These are phyloP conservation scores for Noctua fimbriata DNA, from an alignment of 2,888 invertebrate genomes.

Conservation along the genomic window DNA sequence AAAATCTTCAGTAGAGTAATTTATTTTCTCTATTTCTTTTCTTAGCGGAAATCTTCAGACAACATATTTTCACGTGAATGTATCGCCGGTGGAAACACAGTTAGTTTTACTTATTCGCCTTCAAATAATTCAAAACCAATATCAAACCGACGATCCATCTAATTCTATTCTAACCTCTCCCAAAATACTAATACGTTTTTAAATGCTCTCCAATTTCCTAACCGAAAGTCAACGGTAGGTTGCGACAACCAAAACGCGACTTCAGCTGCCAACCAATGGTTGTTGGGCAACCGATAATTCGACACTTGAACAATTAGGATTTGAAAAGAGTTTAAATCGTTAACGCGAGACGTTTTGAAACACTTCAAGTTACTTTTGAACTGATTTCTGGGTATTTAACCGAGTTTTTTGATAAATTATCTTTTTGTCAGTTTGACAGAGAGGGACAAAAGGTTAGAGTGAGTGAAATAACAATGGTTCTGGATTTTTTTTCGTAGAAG, in stretches of 20 bases:
- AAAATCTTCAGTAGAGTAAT: not conserved
- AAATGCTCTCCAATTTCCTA: conserved; percentile 70
- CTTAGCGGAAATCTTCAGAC: not conserved
- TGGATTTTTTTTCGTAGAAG: conserved; percentile 9
- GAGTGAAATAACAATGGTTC: not conserved
- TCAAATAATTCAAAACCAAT: not conserved
- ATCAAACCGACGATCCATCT: not conserved
- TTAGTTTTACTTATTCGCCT: not conserved
- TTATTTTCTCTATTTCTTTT: not conserved
- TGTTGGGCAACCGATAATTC: conserved; percentile 75
- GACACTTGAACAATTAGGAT: conserved; percentile 74
- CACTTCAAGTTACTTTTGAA: conserved; percentile 44
- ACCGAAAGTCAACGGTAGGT: conserved; percentile 67
- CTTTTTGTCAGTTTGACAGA: conserved; percentile 6
- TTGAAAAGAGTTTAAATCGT: conserved; percentile 73
- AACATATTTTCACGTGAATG: not conserved
- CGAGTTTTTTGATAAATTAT: conserved; percentile 38
- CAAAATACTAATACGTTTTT: conserved; percentile 71
- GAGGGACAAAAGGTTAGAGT: conserved; percentile 10
- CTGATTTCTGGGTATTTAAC: conserved; percentile 51
- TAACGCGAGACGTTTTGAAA: conserved; percentile 70
- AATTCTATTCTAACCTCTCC: conserved; percentile 6
- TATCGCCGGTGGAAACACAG: not conserved
- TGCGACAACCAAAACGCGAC: conserved; percentile 62
- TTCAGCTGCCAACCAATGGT: conserved; percentile 63